Conservation (phyloP, 1,140 invertebrate genomes). For the Acromyrmex heyeri region DNA sequence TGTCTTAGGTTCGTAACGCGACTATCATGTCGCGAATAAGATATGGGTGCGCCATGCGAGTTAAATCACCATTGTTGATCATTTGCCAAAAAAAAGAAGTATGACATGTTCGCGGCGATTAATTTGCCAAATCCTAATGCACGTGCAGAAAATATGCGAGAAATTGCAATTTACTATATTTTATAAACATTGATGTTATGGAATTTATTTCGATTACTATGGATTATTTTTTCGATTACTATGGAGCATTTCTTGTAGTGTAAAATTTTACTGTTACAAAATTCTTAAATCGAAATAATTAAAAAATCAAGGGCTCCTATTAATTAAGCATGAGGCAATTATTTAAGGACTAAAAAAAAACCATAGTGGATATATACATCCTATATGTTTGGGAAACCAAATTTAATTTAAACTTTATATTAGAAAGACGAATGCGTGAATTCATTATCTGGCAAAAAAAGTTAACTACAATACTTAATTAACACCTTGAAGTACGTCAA, state of each 20-base stretch:
- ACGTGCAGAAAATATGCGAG: not conserved
- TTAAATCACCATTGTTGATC: slow-evolving; percentile 52
- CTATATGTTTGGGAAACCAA: not conserved
- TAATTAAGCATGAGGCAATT: not conserved
- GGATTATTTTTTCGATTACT: not conserved
- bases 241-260: too few species aligned
- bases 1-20: slow-evolving; percentile 75
- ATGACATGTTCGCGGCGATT: not conserved
- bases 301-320: not conserved
- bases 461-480: slow-evolving; percentile 28
- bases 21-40: slow-evolving; percentile 67
- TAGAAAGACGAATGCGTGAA: not conserved
- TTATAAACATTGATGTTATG: not conserved
- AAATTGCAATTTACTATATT: not conserved
- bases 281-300: slow-evolving; percentile 1
- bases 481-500: slow-evolving; percentile 9
- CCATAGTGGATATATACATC: not conserved
- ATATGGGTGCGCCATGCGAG: slow-evolving; percentile 54
- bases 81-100: not conserved
- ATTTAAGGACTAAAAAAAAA: not conserved
- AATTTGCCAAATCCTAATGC: not conserved
- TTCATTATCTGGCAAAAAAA: not conserved
- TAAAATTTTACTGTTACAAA: too few species aligned
- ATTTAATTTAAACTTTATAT: slow-evolving; percentile 5
- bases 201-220: not conserved